Evolutionary conservation across 2,888 invertebrate species (phyloP), one percentile per base, ranked within the genome.

Genomic region (Arrhopalites spinosus): DNA sequence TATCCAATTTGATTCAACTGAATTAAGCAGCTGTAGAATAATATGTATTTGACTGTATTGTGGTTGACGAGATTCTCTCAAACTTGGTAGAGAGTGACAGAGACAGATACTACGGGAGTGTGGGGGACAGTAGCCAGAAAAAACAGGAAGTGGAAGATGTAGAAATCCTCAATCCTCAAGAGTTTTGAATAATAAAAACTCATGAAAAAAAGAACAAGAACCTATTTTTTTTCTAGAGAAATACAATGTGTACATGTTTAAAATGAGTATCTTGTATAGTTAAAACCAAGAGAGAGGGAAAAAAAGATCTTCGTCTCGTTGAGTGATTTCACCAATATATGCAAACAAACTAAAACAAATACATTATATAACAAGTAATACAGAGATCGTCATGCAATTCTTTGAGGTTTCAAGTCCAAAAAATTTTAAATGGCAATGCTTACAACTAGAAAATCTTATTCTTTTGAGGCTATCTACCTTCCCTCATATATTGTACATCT

Each of bases 281-380:
- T n/a, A n/a, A n/a, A 11, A 36, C 11, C 36, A 36, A 7, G 36
- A 36, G 36, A 36, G 11, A 7, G 36, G 36, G 36, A 11, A 36
- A 36, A 11, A 36, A 11, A 36, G 15, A 8, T 61, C 27, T 43
- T 15, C 36, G 64, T 64, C 43, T 64, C 64, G 64, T 64, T 64
- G 36, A 64, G 20, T 64, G 64, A 30, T 63, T 63, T 63, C n/a
- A 1, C 30, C 17, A 64, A 30, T 64, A 20, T 29, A 27, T 64
- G 1, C 64, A 8, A 30, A 20, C 20, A 20, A 63, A 63, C 30
- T 63, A 43, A 64, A 64, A 64, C 64, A 64, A 61, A 64, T 43
- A 36, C 36, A 36, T n/a, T 36, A 3, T 1, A 36, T 7, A 11
- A 36, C 36, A 11, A 36, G 36, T 36, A 36, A n/a, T n/a, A n/a